Conservation (phyloP, 2,888 invertebrate genomes). For the Cistogaster globosa region DNA sequence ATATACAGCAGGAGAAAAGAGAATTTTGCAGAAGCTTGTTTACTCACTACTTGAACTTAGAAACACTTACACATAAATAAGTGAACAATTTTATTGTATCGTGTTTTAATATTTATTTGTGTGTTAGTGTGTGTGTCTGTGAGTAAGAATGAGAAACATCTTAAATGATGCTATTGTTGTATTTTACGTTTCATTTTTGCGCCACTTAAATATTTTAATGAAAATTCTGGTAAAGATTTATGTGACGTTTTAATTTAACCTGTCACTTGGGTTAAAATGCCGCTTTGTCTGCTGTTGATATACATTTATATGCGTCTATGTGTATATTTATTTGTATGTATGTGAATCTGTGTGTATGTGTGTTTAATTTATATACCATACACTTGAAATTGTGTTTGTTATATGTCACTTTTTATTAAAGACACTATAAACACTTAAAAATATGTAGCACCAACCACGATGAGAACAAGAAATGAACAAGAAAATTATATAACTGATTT, state of each 20-base stretch:
- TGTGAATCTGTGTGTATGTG: background rate
- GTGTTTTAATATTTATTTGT: too few species aligned
- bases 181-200: conserved; percentile 42
- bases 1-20: background rate
- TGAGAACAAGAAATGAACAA: conserved; percentile 1
- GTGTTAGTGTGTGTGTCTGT: background rate
- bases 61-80: background rate
- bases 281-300: conserved; percentile 63
- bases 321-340: background rate
- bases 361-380: conserved; percentile 19
- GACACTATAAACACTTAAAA: conserved; percentile 9
- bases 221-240: conserved; percentile 81
- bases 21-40: background rate
- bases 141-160: conserved; percentile 10
- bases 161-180: conserved; percentile 19
- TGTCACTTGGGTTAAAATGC: conserved; percentile 73
- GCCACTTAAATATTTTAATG: conserved; percentile 78
- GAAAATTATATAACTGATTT: background rate
- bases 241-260: conserved; percentile 81
- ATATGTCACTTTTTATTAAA: conserved; percentile 54
- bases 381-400: conserved; percentile 49
- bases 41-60: background rate
- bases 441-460: background rate
- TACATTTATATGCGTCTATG: conserved; percentile 5
- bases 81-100: conserved; percentile 11